phyloP scores from a whole-genome alignment of 2,797 vertebrate genomes.

The Jordanella pulchra region DNA sequence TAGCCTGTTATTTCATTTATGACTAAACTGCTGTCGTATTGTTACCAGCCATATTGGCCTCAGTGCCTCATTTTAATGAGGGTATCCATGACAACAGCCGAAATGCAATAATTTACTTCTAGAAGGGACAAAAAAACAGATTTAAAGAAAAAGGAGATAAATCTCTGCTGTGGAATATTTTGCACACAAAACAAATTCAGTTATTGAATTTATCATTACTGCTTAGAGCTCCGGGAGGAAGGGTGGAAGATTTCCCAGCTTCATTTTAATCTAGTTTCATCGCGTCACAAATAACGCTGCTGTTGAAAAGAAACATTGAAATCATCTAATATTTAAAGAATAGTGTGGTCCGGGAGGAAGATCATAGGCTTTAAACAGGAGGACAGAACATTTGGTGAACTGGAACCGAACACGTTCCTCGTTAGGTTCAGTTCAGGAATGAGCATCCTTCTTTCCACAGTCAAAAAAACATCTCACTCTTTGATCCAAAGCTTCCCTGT shows the following conservation, averaged over 20 bases:
- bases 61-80: not conserved
- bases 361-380: no score
- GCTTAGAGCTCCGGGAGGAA: not conserved
- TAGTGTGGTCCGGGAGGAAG: not conserved
- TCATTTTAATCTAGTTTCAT: not conserved
- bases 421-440: no score
- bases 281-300: not conserved
- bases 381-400: not conserved
- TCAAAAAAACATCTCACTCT: no score
- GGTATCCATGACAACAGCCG: slow-evolving; percentile 12
- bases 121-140: not conserved
- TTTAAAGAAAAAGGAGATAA: not conserved
- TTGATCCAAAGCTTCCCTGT: no score
- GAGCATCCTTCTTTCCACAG: no score
- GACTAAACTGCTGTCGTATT: slow-evolving; percentile 3
- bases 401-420: not conserved
- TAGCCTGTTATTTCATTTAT: not conserved
- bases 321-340: not conserved
- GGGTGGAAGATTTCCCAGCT: not conserved
- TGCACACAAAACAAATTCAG: not conserved
- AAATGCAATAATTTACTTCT: not conserved
- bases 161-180: not conserved
- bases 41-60: not conserved
- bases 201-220: not conserved
- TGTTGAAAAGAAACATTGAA: not conserved